phyloP scores from a whole-genome alignment of 2,888 invertebrate species.

The Mythimna albipuncta region DNA sequence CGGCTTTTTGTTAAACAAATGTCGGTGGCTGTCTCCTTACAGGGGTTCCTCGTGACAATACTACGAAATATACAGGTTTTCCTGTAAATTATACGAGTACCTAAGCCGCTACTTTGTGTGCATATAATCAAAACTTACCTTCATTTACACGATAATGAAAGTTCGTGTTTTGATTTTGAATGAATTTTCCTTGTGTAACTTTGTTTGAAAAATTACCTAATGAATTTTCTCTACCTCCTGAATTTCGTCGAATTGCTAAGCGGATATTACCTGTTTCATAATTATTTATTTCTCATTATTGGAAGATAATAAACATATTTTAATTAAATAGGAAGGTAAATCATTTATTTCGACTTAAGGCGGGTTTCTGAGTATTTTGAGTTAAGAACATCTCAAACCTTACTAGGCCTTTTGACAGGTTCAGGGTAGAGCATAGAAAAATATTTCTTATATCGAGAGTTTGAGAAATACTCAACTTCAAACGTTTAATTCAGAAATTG shows the following conservation, averaged over 20 bases:
- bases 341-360: not conserved
- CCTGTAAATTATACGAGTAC: slow-evolving; percentile 24
- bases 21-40: slow-evolving; percentile 32
- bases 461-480: no score
- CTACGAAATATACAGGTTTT: slow-evolving; percentile 43
- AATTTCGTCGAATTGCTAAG: slow-evolving; percentile 6
- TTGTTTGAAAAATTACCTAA: not conserved
- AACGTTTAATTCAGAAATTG: no score
- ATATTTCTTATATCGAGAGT: no score
- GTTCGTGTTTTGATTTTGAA: slow-evolving; percentile 23
- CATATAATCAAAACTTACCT: slow-evolving; percentile 30
- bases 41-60: slow-evolving; percentile 36
- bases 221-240: not conserved
- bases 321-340: not conserved
- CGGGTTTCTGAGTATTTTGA: no score
- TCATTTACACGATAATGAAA: slow-evolving; percentile 44
- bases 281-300: not conserved
- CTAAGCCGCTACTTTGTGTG: slow-evolving; percentile 3
- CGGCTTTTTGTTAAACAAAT: slow-evolving; percentile 59
- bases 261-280: not conserved
- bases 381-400: no score
- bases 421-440: no score
- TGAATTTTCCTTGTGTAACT: slow-evolving; percentile 19
- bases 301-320: not conserved
- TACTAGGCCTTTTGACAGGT: no score